phyloP scores from a whole-genome alignment of 2,888 invertebrate genomes.

The Cryptosula pallasiana region DNA sequence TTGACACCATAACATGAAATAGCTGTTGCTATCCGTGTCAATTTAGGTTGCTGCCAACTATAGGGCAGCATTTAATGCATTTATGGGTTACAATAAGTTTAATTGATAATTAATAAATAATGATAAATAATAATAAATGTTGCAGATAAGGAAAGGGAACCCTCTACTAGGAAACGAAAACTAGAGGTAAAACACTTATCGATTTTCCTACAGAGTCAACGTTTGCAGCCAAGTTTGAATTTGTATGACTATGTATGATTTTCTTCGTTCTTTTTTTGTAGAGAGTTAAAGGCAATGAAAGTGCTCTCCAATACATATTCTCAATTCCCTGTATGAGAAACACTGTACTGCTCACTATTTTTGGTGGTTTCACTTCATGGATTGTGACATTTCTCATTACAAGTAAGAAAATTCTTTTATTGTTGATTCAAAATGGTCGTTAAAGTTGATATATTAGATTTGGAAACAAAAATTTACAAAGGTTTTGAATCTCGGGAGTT shows the following conservation, averaged over 20 bases:
- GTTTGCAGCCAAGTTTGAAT: neutral
- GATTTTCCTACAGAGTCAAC: too few relatives aligned
- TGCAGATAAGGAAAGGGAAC: neutral
- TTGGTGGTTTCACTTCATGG: slow-evolving; percentile 8
- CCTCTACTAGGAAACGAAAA: neutral
- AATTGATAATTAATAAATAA: too few relatives aligned
- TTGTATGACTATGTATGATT: neutral
- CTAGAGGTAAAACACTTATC: neutral
- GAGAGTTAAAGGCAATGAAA: neutral
- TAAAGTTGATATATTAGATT: too few relatives aligned
- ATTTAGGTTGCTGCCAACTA: too few relatives aligned
- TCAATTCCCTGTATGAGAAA: slow-evolving; percentile 8
- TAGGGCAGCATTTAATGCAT: too few relatives aligned
- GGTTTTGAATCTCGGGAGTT: too few relatives aligned
- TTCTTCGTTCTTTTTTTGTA: neutral
- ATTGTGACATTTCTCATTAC: slow-evolving; percentile 2
- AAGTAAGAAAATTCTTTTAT: too few relatives aligned
- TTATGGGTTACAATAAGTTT: too few relatives aligned
- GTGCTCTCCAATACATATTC: neutral
- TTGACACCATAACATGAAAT: too few relatives aligned
- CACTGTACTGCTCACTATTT: neutral
- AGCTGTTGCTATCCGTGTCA: too few relatives aligned
- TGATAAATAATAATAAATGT: neutral
- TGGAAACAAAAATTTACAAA: too few relatives aligned
- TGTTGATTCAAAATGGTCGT: too few relatives aligned